phyloP scores from a whole-genome alignment of 2,888 invertebrate species.

The Hirtodrosophila cameraria region DNA sequence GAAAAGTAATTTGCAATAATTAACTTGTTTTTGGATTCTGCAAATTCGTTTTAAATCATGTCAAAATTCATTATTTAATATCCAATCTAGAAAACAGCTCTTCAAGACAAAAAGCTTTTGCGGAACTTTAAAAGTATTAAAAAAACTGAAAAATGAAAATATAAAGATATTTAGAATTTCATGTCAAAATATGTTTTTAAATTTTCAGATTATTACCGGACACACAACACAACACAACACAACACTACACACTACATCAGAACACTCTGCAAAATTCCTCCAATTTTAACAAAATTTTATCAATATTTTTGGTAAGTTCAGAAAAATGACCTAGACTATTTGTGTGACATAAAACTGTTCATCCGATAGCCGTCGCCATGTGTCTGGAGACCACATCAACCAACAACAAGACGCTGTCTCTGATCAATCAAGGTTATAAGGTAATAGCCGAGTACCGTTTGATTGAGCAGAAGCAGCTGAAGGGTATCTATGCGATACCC shows the following conservation, averaged over 20 bases:
- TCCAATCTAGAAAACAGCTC: no score
- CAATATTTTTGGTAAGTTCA: conserved; percentile 21
- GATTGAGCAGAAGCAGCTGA: conserved; percentile 48
- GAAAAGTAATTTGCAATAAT: no score
- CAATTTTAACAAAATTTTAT: conserved; percentile 3
- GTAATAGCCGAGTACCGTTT: conserved; percentile 65
- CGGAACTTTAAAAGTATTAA: no score
- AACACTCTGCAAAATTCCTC: conserved; percentile 11
- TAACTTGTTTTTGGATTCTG: no score
- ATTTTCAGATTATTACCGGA: neutral
- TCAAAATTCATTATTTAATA: no score
- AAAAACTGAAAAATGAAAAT: conserved; percentile 2
- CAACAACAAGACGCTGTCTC: conserved; percentile 30
- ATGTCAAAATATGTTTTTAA: conserved; percentile 12
- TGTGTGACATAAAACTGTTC: neutral
- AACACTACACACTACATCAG: conserved; percentile 7
- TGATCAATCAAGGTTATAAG: conserved; percentile 62
- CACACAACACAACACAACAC: conserved; percentile 16
- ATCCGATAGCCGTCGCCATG: conserved; percentile 20
- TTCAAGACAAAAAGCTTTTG: no score
- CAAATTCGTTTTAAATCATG: no score
- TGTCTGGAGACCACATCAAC: conserved; percentile 36
- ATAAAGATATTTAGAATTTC: neutral
- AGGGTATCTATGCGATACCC: conserved; percentile 65
- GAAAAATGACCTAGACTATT: neutral